Evolutionary conservation across 1,140 invertebrate species (phyloP), one percentile per base, ranked within the genome.

Genomic region (Anoplophora glabripennis): DNA sequence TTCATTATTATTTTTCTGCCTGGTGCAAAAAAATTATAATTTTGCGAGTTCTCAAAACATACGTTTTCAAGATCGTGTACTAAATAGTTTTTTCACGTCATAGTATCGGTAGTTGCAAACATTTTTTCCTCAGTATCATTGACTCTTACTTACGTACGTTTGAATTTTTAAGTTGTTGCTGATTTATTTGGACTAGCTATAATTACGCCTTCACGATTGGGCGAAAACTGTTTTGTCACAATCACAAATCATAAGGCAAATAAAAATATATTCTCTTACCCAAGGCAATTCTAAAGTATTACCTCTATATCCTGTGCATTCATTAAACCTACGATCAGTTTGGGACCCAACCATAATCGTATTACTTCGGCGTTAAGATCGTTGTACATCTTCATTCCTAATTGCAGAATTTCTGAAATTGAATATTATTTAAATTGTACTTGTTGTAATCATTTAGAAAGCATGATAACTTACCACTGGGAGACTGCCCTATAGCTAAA

Each of bases 221-320:
- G 7, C 7, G 15, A 44, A 44, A 14, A 44, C 8, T n/a, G 8
- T 44, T 7, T 8, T 14, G 8, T n/a, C n/a, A n/a, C n/a, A n/a
- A n/a, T n/a, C n/a, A n/a, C n/a, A n/a, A n/a, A 44, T 44, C 15
- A 14, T 44, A 44, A 44, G 41, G 8, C 1, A 10, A 8, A 8
- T 0, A 8, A 8, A 44, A 44, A 10, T 8, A 44, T 44, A n/a
- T 8, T 44, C 14, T 8, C 8, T 44, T 8, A 1, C 7, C 46
- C 4, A 34, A 34, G 9, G 21, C 35, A 42, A 54, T 3, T 7
- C 42, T 2, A 11, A 41, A 48, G 9, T 28, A 15, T 86, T 9
- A 88, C 74, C 76, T 90, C 89, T 4, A 87, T 74, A 64, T 91
- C 88, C 10, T 79, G 71, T 4, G 88, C 84, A 68, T 89, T 82